Evolutionary conservation across 1,140 invertebrate species (phyloP), one percentile per base, ranked within the genome.

Genomic region (Oryctes rhinoceros): DNA sequence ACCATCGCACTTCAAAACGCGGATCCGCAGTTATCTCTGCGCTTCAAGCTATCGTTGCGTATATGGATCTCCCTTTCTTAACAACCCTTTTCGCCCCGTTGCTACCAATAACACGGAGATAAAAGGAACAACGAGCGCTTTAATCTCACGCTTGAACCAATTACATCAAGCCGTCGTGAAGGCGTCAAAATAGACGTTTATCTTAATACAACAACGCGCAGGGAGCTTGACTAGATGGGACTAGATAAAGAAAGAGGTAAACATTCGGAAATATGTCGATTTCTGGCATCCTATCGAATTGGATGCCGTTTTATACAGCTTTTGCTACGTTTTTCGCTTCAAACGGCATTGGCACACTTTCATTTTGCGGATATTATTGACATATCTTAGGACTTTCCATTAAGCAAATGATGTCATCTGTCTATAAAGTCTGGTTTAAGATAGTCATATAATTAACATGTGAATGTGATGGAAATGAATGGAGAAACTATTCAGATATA

Each of bases 181-280:
- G 35, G 44, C 62, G 78, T 79, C 80, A 76, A 81, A 79, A 81
- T 71, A 81, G 71, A 81, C 80, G 53, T 81, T 81, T 81, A 81
- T 81, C 65, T 71, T 71, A 71, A 71, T 71, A 35, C 65, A 71
- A 71, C 65, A 71, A 24, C 65, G 35, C 20, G 65, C 30, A 71
- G 65, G 35, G 65, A 37, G 65, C n/a, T 71, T 37, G 65, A 30
- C 65, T 37, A 67, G 65, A 80, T 80, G 78, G 74, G 78, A 78
- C 80, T 65, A 77, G 53, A 65, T 37, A 71, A 78, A 74, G 77
- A 71, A 37, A 4, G 24, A 35, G 65, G 65, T 71, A 24, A 71
- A 9, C 65, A 71, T 78, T 81, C 77, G 80, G 30, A 81, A 81
- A 81, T 78, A 65, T 78, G 80, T 81, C 80, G 77, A 44, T 80